Percentiles rank a stretch among this genome's conserved stretches.
Evolutionary conservation across 2,888 invertebrate species (phyloP).

Genomic region (Trachelus tabidus): DNA sequence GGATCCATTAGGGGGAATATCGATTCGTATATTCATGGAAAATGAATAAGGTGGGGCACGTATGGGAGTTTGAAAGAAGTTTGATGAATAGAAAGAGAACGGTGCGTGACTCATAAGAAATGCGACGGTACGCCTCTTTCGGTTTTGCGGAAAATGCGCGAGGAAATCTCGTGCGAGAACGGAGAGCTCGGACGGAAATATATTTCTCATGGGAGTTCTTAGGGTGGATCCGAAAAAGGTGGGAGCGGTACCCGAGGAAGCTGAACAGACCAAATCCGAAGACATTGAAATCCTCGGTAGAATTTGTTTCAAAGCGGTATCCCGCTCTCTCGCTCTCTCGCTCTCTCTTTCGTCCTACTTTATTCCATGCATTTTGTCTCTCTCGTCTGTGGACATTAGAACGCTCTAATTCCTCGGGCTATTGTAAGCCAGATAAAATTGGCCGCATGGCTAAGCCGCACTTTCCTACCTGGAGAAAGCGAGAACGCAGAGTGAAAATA

Average conservation of each 20-base stretch:
- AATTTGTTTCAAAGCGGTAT: background rate
- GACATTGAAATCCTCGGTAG: background rate
- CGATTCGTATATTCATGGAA: background rate
- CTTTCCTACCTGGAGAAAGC: background rate
- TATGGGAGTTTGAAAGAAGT: background rate
- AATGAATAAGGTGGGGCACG: background rate
- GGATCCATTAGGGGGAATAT: background rate
- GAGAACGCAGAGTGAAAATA: constrained; percentile 10
- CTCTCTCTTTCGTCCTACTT: background rate
- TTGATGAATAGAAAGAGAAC: background rate
- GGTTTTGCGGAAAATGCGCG: background rate
- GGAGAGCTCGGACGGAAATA: background rate
- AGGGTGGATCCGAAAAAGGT: background rate
- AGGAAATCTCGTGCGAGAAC: background rate
- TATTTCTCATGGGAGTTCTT: background rate
- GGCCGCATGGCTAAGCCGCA: background rate
- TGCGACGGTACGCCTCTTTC: background rate
- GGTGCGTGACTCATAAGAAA: constrained; percentile 1
- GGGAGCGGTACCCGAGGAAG: background rate
- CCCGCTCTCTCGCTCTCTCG: background rate
- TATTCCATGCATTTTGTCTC: background rate
- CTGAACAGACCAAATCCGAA: constrained; percentile 16
- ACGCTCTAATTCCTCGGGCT: background rate
- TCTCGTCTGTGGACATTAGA: background rate
- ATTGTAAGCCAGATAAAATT: background rate